Percentiles rank a stretch among this genome's conserved stretches.
phyloP scores from a whole-genome alignment of 2,888 invertebrate species.

The Suillia variegata region DNA sequence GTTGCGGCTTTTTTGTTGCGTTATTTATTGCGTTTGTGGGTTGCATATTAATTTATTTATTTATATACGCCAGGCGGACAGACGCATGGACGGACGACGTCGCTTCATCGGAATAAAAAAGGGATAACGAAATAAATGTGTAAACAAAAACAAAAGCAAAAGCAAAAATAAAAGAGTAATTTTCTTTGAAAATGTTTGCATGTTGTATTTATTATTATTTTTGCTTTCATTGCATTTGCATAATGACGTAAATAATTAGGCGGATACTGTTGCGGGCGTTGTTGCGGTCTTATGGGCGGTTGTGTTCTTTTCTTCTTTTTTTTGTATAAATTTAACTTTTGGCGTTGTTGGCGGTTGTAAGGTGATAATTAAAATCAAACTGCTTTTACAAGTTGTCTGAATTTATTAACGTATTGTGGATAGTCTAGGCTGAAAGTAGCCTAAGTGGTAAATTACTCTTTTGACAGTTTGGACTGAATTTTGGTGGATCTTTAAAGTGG shows the following conservation, averaged over 20 bases:
- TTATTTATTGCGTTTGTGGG: background rate
- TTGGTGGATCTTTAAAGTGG: too few relatives aligned
- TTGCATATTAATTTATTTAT: background rate
- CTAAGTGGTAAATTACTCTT: too few relatives aligned
- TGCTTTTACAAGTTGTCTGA: too few relatives aligned
- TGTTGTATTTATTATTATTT: background rate
- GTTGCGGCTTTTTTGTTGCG: background rate
- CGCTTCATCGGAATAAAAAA: background rate
- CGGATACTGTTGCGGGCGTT: background rate
- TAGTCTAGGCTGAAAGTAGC: too few relatives aligned
- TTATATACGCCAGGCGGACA: too few relatives aligned
- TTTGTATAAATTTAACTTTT: too few relatives aligned
- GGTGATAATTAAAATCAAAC: too few relatives aligned
- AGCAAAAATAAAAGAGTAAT: too few relatives aligned
- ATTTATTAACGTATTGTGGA: too few relatives aligned
- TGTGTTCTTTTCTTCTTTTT: background rate
- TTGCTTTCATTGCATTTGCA: background rate
- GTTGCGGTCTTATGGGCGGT: background rate
- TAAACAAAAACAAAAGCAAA: background rate
- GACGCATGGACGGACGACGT: too few relatives aligned
- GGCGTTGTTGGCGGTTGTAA: too few relatives aligned
- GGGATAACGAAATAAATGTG: background rate
- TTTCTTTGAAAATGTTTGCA: background rate
- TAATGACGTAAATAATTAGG: background rate
- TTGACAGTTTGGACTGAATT: too few relatives aligned